These are phyloP conservation scores for Alviniconcha strummeri DNA, from an alignment of 2,888 invertebrate genomes.

Conservation along the genomic window DNA sequence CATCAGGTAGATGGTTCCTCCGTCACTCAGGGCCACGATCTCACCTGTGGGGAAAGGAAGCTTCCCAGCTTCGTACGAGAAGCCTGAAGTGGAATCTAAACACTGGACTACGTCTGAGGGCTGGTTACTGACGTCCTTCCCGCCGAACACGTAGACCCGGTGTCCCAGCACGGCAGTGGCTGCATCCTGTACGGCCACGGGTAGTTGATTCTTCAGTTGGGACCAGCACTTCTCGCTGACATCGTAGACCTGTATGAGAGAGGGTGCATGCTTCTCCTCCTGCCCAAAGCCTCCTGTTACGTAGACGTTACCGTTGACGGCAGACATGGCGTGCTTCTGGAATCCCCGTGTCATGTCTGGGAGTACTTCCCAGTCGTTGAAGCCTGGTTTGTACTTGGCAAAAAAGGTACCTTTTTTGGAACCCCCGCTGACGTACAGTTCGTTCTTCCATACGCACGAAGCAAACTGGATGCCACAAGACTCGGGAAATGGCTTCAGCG, in stretches of 20 bases:
- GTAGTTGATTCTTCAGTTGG: conserved; percentile 1
- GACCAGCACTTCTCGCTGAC: conserved; percentile 9
- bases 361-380: conserved; percentile 30
- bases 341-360: conserved; percentile 24
- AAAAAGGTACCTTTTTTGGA: conserved; percentile 4
- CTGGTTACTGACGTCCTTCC: neutral
- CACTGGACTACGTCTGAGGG: conserved; percentile 24
- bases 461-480: conserved; percentile 30
- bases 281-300: conserved; percentile 30
- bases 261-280: neutral
- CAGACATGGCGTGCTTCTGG: conserved; percentile 32
- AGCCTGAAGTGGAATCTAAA: conserved; percentile 16
- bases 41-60: conserved; percentile 1
- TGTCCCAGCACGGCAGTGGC: conserved; percentile 24
- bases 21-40: neutral
- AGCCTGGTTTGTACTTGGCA: conserved; percentile 31
- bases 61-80: neutral
- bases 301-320: conserved; percentile 27
- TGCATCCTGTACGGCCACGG: conserved; percentile 14
- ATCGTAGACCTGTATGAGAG: conserved; percentile 20
- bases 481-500: conserved; percentile 25
- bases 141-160: conserved; percentile 31
- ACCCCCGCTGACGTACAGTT: conserved; percentile 35
- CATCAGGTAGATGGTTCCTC: conserved; percentile 17
- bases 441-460: conserved; percentile 28